Evolutionary conservation across 2,888 invertebrate species (phyloP).

Genomic region (Electrophaes corylata): DNA sequence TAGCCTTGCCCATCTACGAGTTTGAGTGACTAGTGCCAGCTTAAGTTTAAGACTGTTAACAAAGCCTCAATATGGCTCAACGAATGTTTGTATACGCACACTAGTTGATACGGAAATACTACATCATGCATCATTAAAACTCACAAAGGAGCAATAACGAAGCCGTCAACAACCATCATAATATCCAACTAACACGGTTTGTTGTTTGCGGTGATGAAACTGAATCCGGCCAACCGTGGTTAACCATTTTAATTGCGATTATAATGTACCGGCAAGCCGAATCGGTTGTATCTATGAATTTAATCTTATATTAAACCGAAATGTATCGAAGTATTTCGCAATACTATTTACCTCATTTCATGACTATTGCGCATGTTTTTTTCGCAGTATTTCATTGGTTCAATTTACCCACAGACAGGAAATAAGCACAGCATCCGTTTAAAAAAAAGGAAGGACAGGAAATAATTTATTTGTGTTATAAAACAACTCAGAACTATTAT

Average conservation of each 20-base stretch:
- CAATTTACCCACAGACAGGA: not conserved
- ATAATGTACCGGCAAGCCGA: conserved; percentile 2
- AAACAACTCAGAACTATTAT: too few species aligned
- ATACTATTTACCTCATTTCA: not conserved
- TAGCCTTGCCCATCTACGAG: too few species aligned
- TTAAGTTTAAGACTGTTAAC: too few species aligned
- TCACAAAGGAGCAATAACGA: conserved; percentile 12
- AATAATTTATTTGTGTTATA: too few species aligned
- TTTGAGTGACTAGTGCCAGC: too few species aligned
- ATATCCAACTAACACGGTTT: conserved; percentile 3
- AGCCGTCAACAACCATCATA: conserved; percentile 18
- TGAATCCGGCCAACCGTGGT: conserved; percentile 15
- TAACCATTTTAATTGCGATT: conserved; percentile 21
- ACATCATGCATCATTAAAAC: conserved; percentile 4
- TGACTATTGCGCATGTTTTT: not conserved
- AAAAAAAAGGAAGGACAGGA: too few species aligned
- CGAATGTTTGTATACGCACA: too few species aligned
- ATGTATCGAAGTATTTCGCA: not conserved
- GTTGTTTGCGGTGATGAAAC: conserved; percentile 14
- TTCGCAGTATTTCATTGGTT: not conserved
- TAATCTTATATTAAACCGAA: not conserved
- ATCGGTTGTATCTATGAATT: not conserved
- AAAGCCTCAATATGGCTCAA: too few species aligned
- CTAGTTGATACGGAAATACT: too few species aligned
- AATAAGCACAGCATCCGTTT: not conserved